Base-by-base conservation (phyloP, 2,113 vertebrate species). In the Mystacornis crossleyi region DNA sequence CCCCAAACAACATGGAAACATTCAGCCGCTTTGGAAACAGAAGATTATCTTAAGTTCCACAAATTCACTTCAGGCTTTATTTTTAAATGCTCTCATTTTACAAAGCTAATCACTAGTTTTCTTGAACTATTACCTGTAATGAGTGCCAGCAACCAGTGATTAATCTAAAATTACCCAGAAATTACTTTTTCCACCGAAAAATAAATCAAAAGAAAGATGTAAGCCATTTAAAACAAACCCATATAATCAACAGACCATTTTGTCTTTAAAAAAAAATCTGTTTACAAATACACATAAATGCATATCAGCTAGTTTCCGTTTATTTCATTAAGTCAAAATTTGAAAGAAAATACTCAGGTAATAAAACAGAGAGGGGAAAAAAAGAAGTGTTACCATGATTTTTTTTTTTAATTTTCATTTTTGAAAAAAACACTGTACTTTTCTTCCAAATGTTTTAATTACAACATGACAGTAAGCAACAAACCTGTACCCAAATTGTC, bases 351-450 rank as follows among this genome's bases (percentile, higher is more conserved):
- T 33, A 25, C 10, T 53, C 9, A 15, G 6, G 2, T 36, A 65
- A 57, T 8, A 33, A 1, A 58, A 51, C 1, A 40, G 38, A 38
- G 11, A 38, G 38, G 38, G 38, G 34, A 4, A 18, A 33, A 58
- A 38, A 34, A 8, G 4, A 42, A 26, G 1, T 7, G 3, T 42
- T 71, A 17, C 6, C 4, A 26, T 40, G 3, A 19, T 5, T 13
- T 14, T n/a, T 64, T 55, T 33, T 14, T 57, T n/a, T n/a, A n/a
- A 40, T 40, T 43, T 48, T 53, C 20, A 34, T 28, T 58, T 66
- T 10, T 42, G 20, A 38, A 72, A 81, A 72, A 81, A 62, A 21
- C 2, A 0, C 18, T 33, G 2, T 1, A 4, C 4, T 65, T 53
- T 78, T 82, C 14, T 62, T 81, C 26, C 13, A 19, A 34, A 36